These are phyloP conservation scores for Carduelis carduelis DNA, from an alignment of 2,797 vertebrate species.

Conservation along the genomic window DNA sequence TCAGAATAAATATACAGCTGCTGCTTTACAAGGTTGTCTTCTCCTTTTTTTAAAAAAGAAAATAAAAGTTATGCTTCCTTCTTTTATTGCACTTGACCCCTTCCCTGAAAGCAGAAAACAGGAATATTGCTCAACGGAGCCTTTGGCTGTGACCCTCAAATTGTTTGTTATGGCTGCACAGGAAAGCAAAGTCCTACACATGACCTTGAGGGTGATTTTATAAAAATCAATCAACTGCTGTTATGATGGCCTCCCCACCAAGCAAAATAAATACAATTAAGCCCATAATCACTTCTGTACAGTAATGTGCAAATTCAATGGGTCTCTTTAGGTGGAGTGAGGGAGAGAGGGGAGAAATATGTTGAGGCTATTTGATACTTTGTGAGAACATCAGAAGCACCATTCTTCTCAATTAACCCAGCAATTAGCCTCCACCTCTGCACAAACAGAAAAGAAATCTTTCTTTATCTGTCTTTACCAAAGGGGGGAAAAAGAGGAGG, in stretches of 20 bases:
- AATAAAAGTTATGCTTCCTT: conserved; percentile 58
- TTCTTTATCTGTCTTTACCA: neutral
- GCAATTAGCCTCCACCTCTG: conserved; percentile 70
- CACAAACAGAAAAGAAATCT: conserved; percentile 39
- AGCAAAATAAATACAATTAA: conserved; percentile 75
- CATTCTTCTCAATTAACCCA: conserved; percentile 72
- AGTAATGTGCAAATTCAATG: conserved; percentile 52
- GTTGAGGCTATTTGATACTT: conserved; percentile 68
- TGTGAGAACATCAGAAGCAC: conserved; percentile 69
- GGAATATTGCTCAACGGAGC: conserved; percentile 46
- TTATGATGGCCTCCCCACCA: conserved; percentile 73
- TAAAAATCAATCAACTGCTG: conserved; percentile 78
- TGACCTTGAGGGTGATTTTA: conserved; percentile 76
- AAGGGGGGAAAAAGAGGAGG: neutral
- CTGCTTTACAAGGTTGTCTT: conserved; percentile 44
- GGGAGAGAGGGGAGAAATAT: conserved; percentile 60
- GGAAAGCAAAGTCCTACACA: conserved; percentile 72
- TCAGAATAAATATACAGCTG: conserved; percentile 66
- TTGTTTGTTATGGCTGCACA: conserved; percentile 74
- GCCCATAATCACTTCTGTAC: conserved; percentile 67
- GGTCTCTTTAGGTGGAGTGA: conserved; percentile 52
- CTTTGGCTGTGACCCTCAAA: conserved; percentile 69
- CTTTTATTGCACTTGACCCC: conserved; percentile 63
- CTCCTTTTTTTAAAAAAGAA: neutral
- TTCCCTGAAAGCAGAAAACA: conserved; percentile 67